Evolutionary conservation across 1,140 invertebrate species (phyloP).

Genomic region (Thaumatotibia leucotreta): DNA sequence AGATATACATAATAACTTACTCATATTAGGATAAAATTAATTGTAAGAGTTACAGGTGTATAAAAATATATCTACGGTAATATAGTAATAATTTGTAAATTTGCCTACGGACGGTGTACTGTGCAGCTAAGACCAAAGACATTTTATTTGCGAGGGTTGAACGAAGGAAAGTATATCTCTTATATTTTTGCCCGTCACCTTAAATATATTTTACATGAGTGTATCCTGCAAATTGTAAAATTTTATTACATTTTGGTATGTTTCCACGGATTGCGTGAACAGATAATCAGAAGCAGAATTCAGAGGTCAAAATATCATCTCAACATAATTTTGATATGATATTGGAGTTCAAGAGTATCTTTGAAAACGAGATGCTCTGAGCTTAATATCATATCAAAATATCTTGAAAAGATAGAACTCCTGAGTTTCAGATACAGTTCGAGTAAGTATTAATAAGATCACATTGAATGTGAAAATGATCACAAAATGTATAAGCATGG

Average conservation of each 20-base stretch:
- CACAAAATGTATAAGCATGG: too few relatives aligned
- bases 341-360: too few relatives aligned
- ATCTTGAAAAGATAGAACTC: too few relatives aligned
- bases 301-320: too few relatives aligned
- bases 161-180: slow-evolving; percentile 65
- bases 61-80: background rate
- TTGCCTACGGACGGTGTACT: background rate
- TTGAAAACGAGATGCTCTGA: too few relatives aligned
- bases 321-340: too few relatives aligned
- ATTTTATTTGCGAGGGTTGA: slow-evolving; percentile 59
- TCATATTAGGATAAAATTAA: background rate
- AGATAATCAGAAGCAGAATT: too few relatives aligned
- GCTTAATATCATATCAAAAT: too few relatives aligned
- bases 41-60: background rate
- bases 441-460: too few relatives aligned
- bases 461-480: too few relatives aligned
- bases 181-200: slow-evolving; percentile 26
- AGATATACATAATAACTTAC: background rate
- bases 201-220: background rate
- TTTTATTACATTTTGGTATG: background rate
- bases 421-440: too few relatives aligned
- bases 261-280: too few relatives aligned
- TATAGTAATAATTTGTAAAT: slow-evolving; percentile 20
- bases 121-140: slow-evolving; percentile 33
- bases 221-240: background rate